A percentile compares a stretch with the other conserved stretches of the same genome.
phyloP scores from a whole-genome alignment of 2,113 vertebrate species.

The Paralichthys olivaceus region DNA sequence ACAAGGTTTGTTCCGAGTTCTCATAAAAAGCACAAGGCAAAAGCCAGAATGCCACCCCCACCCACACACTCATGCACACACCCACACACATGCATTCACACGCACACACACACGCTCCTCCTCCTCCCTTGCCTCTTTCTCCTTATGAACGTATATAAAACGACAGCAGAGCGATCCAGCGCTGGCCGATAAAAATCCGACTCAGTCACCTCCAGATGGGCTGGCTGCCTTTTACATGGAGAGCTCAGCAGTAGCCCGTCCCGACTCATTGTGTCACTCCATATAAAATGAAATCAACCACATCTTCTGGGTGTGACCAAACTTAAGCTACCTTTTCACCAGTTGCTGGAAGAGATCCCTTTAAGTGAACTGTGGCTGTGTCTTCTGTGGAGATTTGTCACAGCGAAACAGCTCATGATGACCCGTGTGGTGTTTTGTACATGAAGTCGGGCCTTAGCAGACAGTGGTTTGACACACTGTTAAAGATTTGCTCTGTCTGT shows the following conservation, averaged over 20 bases:
- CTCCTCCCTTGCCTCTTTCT: slow-evolving; percentile 39
- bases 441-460: slow-evolving; percentile 56
- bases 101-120: slow-evolving; percentile 6
- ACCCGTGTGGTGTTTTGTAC: slow-evolving; percentile 51
- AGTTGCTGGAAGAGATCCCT: slow-evolving; percentile 42
- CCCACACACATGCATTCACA: background rate
- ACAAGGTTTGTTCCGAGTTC: slow-evolving; percentile 64
- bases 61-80: background rate
- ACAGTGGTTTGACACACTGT: slow-evolving; percentile 61
- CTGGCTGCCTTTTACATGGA: slow-evolving; percentile 61
- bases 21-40: slow-evolving; percentile 68
- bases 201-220: slow-evolving; percentile 70
- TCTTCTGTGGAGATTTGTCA: slow-evolving; percentile 42
- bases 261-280: slow-evolving; percentile 76
- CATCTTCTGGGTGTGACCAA: slow-evolving; percentile 57
- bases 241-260: slow-evolving; percentile 66
- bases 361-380: slow-evolving; percentile 24
- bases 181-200: slow-evolving; percentile 66
- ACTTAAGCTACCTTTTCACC: slow-evolving; percentile 55
- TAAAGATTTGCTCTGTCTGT: slow-evolving; percentile 41
- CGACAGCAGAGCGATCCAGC: slow-evolving; percentile 69
- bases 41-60: slow-evolving; percentile 60
- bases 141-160: slow-evolving; percentile 58
- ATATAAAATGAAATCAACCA: slow-evolving; percentile 79
- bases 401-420: slow-evolving; percentile 47